Conservation (phyloP, 2,113 vertebrate genomes). For the Rostratula benghalensis region DNA sequence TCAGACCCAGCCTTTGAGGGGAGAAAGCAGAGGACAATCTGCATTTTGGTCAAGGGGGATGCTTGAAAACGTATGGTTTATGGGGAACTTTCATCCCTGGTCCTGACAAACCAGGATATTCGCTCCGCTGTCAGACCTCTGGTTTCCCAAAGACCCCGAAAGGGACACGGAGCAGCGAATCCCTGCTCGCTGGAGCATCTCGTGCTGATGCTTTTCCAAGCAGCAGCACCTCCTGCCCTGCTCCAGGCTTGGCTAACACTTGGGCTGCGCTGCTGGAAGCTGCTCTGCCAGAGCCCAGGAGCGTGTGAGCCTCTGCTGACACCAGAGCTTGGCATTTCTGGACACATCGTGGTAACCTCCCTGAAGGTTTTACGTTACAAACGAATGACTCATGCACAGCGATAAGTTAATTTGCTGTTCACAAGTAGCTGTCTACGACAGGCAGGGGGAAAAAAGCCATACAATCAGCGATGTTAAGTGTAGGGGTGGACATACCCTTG, state of each 20-base stretch:
- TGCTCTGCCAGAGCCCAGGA: not conserved
- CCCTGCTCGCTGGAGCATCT: not conserved
- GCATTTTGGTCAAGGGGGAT: not conserved
- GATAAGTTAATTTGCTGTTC: not conserved
- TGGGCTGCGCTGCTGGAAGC: fast-evolving
- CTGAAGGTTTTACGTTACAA: not conserved
- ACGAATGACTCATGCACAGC: not conserved
- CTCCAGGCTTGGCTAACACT: fast-evolving
- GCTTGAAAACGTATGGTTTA: not conserved
- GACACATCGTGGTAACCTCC: not conserved
- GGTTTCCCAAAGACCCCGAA: not conserved
- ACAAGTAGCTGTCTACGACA: not conserved
- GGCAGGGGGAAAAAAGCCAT: not conserved
- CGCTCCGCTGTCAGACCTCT: not conserved
- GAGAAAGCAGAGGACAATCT: fast-evolving
- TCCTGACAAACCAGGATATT: not conserved
- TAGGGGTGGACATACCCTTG: not conserved
- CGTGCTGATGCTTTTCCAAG: fast-evolving
- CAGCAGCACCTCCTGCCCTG: not conserved
- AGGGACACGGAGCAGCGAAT: not conserved
- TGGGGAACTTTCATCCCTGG: not conserved
- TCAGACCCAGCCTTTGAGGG: not conserved
- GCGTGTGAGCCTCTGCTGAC: not conserved
- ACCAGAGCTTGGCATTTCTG: not conserved
- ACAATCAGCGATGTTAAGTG: not conserved